A percentile compares a stretch with the other conserved stretches of the same genome.
Evolutionary conservation across 2,888 invertebrate genomes (phyloP).

Genomic region (Epistrophe eligans): DNA sequence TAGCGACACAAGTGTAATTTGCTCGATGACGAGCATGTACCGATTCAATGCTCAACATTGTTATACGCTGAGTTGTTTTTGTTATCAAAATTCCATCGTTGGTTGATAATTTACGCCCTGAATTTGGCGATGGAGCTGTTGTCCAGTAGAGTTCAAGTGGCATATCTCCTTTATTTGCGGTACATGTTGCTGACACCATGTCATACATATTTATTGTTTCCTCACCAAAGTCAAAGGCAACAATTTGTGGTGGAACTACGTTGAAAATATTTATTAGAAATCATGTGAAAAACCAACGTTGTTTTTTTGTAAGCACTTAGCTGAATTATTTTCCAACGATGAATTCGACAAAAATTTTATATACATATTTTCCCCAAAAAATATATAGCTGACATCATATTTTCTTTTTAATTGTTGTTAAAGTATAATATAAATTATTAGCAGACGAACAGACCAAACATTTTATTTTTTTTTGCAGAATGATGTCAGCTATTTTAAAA

Average conservation of each 20-base stretch:
- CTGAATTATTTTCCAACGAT: conserved; percentile 55
- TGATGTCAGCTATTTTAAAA: conserved; percentile 50
- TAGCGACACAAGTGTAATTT: conserved; percentile 90
- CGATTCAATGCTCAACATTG: conserved; percentile 88
- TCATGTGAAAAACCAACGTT: conserved; percentile 77
- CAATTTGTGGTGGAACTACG: conserved; percentile 90
- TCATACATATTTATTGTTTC: conserved; percentile 91
- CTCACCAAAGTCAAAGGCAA: conserved; percentile 90
- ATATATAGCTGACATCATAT: conserved; percentile 52
- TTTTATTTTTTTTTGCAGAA: conserved; percentile 26
- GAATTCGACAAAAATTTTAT: conserved; percentile 16
- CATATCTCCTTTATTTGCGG: conserved; percentile 90
- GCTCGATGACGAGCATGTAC: conserved; percentile 89
- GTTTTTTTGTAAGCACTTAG: conserved; percentile 65
- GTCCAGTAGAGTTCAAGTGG: conserved; percentile 91
- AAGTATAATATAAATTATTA: neutral
- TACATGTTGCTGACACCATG: conserved; percentile 89
- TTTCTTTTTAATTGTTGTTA: neutral
- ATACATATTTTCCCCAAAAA: conserved; percentile 27
- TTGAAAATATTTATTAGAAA: conserved; percentile 43
- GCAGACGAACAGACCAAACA: conserved; percentile 59
- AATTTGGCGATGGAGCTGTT: conserved; percentile 84
- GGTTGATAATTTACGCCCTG: conserved; percentile 85
- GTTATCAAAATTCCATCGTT: conserved; percentile 87
- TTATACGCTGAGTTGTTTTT: conserved; percentile 87